Percentiles rank a stretch among this genome's conserved stretches.
These are phyloP conservation scores for Pristionchus mayeri DNA, from an alignment of 2,888 invertebrate species.

Conservation along the genomic window DNA sequence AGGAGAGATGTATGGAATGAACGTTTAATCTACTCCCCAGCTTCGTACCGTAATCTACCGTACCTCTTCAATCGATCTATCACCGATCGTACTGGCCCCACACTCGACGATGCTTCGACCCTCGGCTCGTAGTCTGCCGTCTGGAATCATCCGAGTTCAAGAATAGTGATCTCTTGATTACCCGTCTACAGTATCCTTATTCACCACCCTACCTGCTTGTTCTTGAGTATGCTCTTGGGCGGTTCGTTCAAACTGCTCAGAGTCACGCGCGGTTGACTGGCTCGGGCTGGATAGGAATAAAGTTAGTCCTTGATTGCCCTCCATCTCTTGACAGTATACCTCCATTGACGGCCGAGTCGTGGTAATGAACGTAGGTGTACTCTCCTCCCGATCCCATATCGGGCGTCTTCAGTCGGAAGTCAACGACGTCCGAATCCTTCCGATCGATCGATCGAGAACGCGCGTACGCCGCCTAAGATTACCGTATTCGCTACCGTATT, in stretches of 20 bases:
- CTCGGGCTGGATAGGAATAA: slow-evolving; percentile 40
- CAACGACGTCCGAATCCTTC: slow-evolving; percentile 56
- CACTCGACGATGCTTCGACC: slow-evolving; percentile 27
- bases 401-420: slow-evolving; percentile 59
- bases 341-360: slow-evolving; percentile 65
- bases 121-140: slow-evolving; percentile 64
- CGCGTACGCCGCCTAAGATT: slow-evolving; percentile 52
- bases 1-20: too few relatives aligned
- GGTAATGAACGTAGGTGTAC: slow-evolving; percentile 73
- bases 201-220: slow-evolving; percentile 64
- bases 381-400: slow-evolving; percentile 58
- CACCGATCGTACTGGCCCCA: slow-evolving; percentile 58
- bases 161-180: not conserved
- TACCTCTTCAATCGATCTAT: slow-evolving; percentile 62
- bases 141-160: slow-evolving; percentile 50
- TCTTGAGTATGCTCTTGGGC: slow-evolving; percentile 72
- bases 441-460: slow-evolving; percentile 65
- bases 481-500: not conserved
- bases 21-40: too few relatives aligned
- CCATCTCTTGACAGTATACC: slow-evolving; percentile 55
- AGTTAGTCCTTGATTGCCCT: not conserved
- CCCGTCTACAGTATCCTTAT: not conserved
- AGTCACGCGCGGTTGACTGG: slow-evolving; percentile 12
- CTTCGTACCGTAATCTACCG: not conserved
- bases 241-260: not conserved